Base-by-base conservation (phyloP, 2,888 invertebrate genomes). In the Tetranychus truncatus region DNA sequence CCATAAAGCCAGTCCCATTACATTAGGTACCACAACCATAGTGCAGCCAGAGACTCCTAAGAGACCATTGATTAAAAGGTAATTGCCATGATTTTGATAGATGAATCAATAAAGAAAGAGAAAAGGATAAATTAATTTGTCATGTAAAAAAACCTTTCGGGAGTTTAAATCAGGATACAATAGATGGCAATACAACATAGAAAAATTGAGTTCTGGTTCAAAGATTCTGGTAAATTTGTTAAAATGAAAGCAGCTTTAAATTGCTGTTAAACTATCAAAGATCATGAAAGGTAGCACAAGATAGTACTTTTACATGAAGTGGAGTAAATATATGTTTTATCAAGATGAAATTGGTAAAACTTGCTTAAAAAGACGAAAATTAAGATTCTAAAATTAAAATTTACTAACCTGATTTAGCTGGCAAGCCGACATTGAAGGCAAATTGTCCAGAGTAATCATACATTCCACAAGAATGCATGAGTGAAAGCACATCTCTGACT, bases 381-480 rank as follows among this genome's bases (percentile, higher is more conserved):
- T 2, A 24, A 24, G 24, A 24, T 24, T 24, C 24, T 24, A 24
- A 24, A 24, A 24, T 0, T 24, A 24, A 24, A 24, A 24, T n/a
- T n/a, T n/a, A 24, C 11, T 20, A 6, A 69, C 69, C 69, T 2
- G 85, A 84, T 80, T 86, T 86, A 46, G 84, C 85, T 8, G 85
- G 85, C 67, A 85, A 81, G 7, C 85, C 85, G 71, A 85, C 84
- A 84, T 88, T 91, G 83, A 95, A 94, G 34, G 96, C 96, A 82
- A 96, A 97, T 83, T 96, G 94, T 18, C 96, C 96, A 0, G 95
- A 95, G 82, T 95, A 97, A 80, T 86, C 86, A 80, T 87, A 86
- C 90, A 97, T 96, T 80, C 96, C 90, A 81, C 96, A 97, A 78
- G 95, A 95, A 84, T 95, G 93, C 97, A 97, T 97, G 78, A 97